Evolutionary conservation across 1,140 invertebrate genomes (phyloP), one percentile per base, ranked within the genome.

Genomic region (Bathynomus jamesi): DNA sequence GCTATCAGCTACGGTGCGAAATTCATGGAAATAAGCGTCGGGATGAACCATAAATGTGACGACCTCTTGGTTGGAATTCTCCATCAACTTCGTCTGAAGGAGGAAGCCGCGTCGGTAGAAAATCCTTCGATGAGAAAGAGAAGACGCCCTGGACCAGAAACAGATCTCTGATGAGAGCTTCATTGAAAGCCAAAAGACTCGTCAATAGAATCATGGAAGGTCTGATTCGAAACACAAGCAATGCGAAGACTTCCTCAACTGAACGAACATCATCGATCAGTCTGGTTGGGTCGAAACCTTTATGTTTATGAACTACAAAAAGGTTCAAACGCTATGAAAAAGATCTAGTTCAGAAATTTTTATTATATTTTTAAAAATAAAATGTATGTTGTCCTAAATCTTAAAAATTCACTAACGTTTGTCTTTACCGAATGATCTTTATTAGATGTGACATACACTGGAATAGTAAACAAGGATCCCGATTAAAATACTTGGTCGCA

Each of bases 141-240:
- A 88, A 89, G 73, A 76, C 73, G 11, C 69, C 67, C 61, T 92
- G 90, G 90, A 92, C 91, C 81, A 92, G 92, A 79, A 92, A 89
- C 67, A 83, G 91, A 64, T 90, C 90, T 3, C 87, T 94, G 0
- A 87, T 93, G 7, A 83, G 90, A 75, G 91, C 91, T 0, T 92
- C 90, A 79, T 91, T 93, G 89, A 93, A 93, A 80, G 92, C 91
- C 0, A 84, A 91, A 60, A 91, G 93, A 81, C 91, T 93, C 89
- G 86, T 94, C 69, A 93, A 91, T 11, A 93, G 91, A 90, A 87
- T 94, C 25, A 90, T 94, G 80, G 91, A 60, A 93, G 93, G 79
- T 91, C 93, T 80, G 91, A 93, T 82, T 88, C 90, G 60, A 93
- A 93, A 82, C 92, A 93, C 82, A 93, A 93, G 82, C 91, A 93